Evolutionary conservation across 2,113 vertebrate genomes (phyloP), one percentile per base, ranked within the genome.

Genomic region (Labrus mixtus): DNA sequence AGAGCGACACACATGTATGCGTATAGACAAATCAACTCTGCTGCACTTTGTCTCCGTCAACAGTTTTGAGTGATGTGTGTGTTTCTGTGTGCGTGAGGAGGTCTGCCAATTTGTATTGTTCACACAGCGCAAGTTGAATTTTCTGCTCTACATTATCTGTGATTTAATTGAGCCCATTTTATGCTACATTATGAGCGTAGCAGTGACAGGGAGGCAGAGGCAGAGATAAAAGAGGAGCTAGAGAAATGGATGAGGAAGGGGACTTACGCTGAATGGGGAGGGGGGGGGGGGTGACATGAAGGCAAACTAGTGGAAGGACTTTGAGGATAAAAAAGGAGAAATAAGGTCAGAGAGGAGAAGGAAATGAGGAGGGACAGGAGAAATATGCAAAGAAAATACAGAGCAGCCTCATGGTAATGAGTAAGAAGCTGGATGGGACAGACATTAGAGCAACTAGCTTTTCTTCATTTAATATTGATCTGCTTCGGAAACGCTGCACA

Each of bases 401-500:
- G 68, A 84, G 13, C 59, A 68, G 67, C 41, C 39, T 41, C 13
- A 1, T 46, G 46, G 66, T 67, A 77, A 83, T 61, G 70, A 77
- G 68, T 54, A 60, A 33, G 43, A 78, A 59, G 69, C 45, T 72
- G 57, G 39, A 59, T 22, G 64, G 66, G 79, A 60, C 46, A 68
- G 46, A 57, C 86, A 85, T 81, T 55, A 83, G 65, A 41, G 63
- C 72, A 58, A 75, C 65, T 54, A 29, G 53, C 54, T 62, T 58
- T 48, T 73, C 78, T 84, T 91, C 82, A 91, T 88, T 83, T 61
- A 83, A 37, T 91, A 91, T 91, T 87, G 87, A 93, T 92, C 79
- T 53, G 55, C 68, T 86, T 92, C 68, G 78, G 65, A 76, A 78
- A 71, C 68, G 65, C 62, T 74, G 68, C 76, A 78, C 16, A 59